phyloP scores from a whole-genome alignment of 2,797 vertebrate species.

The Botia almorhae region DNA sequence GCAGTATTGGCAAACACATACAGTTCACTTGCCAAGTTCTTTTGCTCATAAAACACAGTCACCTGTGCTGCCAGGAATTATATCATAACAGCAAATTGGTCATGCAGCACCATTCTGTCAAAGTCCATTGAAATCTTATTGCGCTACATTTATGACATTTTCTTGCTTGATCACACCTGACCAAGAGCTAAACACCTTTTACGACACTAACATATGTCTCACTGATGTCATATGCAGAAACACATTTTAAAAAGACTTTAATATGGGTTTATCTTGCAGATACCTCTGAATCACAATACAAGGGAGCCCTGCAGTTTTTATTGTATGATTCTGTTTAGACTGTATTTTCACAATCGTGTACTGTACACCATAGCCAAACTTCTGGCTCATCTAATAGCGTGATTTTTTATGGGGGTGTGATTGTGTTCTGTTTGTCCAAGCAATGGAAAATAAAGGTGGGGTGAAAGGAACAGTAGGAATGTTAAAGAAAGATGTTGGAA shows the following conservation, averaged over 20 bases:
- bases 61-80: conserved; percentile 48
- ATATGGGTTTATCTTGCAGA: conserved; percentile 12
- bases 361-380: neutral
- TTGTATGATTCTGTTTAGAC: conserved; percentile 53
- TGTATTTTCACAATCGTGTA: neutral
- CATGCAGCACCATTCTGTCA: conserved; percentile 63
- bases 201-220: conserved; percentile 12
- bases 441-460: no score
- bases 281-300: neutral
- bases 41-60: conserved; percentile 52
- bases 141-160: conserved; percentile 56
- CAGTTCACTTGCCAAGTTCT: conserved; percentile 46
- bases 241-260: conserved; percentile 28
- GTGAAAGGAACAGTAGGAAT: no score
- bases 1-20: conserved; percentile 44
- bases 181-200: conserved; percentile 11
- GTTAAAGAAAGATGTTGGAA: no score
- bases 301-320: conserved; percentile 49
- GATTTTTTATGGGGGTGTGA: no score
- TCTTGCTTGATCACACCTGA: conserved; percentile 21
- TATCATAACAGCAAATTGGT: conserved; percentile 56
- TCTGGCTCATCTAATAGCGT: no score
- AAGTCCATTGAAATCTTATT: conserved; percentile 60
- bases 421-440: no score
- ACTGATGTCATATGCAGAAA: neutral